Evolutionary conservation across 2,113 vertebrate genomes (phyloP), one percentile per base, ranked within the genome.

Genomic region (Albula goreensis): DNA sequence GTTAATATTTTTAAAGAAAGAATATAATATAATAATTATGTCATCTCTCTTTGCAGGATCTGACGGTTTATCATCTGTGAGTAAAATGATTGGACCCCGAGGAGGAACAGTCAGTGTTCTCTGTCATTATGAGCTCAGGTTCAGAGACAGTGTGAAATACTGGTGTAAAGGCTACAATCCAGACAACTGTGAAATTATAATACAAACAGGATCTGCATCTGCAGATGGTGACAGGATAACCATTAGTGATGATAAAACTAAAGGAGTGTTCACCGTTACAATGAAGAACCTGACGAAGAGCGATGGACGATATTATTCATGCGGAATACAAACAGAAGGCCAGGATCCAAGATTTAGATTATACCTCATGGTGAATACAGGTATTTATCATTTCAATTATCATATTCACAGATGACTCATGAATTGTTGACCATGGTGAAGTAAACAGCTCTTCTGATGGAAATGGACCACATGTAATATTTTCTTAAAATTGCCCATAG

Each of bases 101-200:
- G 81, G 81, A 82, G 81, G 81, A 5, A 53, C 81, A 13, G 15
- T 53, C 81, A 56, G 7, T 56, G 22, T 82, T 48, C 81, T 15
- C 6, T 82, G 81, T 82, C 50, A 53, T 5, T 82, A 82, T 56
- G 52, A 82, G 19, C 81, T 56, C 48, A 82, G 9, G 50, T 52
- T 53, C 52, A 82, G 52, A 51, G 81, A 53, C 50, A 25, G 56
- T 82, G 81, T 53, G 41, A 82, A 82, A 22, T 82, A 82, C 25
- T 53, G 50, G 50, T 82, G 81, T 56, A 82, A n/a, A 82, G 81
- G 50, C 50, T 15, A 11, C 10, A 15, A 6, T 13, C 7, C 49
- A 41, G 50, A 82, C 3, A 11, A 25, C 22, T 82, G 81, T n/a
- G 22, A 52, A 19, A 19, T 51, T 82, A 6, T 82, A 3, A 53